Conservation (phyloP, 2,888 invertebrate species). For the Ceramica pisi region DNA sequence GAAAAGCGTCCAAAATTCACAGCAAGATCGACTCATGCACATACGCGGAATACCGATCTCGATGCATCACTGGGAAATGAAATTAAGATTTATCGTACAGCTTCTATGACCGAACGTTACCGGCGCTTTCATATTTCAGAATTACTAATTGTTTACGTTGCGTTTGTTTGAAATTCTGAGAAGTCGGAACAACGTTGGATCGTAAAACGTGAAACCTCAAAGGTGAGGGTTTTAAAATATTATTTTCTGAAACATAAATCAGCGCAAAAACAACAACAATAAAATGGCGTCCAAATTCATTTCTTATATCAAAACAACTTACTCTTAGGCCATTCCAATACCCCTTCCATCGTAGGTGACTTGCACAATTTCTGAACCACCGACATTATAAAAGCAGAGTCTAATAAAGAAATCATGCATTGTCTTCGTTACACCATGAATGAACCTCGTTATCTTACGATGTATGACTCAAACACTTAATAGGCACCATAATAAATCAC, state of each 20-base stretch:
- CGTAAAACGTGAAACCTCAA: constrained; percentile 44
- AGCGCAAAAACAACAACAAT: constrained; percentile 14
- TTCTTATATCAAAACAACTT: constrained; percentile 43
- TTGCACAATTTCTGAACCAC: constrained; percentile 49
- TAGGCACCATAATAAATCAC: constrained; percentile 57
- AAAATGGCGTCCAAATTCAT: constrained; percentile 12
- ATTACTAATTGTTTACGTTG: constrained; percentile 61
- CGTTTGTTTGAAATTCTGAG: constrained; percentile 43
- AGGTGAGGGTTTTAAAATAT: constrained; percentile 19
- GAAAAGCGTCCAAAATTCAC: constrained; percentile 64
- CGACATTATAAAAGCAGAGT: constrained; percentile 37
- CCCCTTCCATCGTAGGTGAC: constrained; percentile 51
- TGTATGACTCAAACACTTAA: constrained; percentile 52
- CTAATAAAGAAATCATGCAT: constrained; percentile 39
- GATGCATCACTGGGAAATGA: constrained; percentile 55
- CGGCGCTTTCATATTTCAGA: constrained; percentile 55
- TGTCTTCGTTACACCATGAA: constrained; percentile 53
- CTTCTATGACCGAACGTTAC: constrained; percentile 33
- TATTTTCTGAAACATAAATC: constrained; percentile 8
- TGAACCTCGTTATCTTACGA: constrained; percentile 41
- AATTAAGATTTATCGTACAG: constrained; percentile 57
- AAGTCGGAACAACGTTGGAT: constrained; percentile 28
- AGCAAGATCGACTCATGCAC: constrained; percentile 53
- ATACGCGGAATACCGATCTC: constrained; percentile 58
- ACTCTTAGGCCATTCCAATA: constrained; percentile 56